Evolutionary conservation across 2,888 invertebrate genomes (phyloP).

Genomic region (Nebria brevicollis): DNA sequence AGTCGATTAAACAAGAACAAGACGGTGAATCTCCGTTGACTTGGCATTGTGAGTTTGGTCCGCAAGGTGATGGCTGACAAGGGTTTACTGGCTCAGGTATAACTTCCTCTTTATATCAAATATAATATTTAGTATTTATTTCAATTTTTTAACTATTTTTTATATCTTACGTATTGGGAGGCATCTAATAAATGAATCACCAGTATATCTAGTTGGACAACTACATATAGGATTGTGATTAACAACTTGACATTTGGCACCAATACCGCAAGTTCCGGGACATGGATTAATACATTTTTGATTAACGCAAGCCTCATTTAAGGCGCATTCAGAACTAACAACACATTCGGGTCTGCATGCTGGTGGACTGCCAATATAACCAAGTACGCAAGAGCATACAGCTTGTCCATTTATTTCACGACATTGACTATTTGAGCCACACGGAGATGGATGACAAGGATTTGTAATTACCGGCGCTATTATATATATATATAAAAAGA

Average conservation of each 20-base stretch:
- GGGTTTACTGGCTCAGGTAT: conserved; percentile 63
- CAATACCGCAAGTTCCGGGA: conserved; percentile 74
- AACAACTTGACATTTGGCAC: conserved; percentile 76
- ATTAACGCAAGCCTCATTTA: conserved; percentile 77
- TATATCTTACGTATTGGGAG: conserved; percentile 59
- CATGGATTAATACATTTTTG: conserved; percentile 84
- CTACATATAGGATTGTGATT: conserved; percentile 84
- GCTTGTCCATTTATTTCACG: conserved; percentile 76
- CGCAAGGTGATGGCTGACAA: conserved; percentile 81
- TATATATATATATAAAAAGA: neutral
- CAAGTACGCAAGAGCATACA: conserved; percentile 78
- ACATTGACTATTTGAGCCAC: conserved; percentile 81
- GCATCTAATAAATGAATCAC: conserved; percentile 77
- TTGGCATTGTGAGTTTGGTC: conserved; percentile 80
- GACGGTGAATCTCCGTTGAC: conserved; percentile 68
- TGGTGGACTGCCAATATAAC: conserved; percentile 78
- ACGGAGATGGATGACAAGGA: conserved; percentile 78
- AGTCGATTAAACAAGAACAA: conserved; percentile 70
- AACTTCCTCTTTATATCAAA: neutral
- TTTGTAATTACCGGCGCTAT: conserved; percentile 56
- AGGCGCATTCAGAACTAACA: conserved; percentile 78
- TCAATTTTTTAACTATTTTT: neutral
- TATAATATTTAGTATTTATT: conserved; percentile 6
- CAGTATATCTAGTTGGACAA: conserved; percentile 71
- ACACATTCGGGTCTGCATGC: conserved; percentile 83